A percentile compares a stretch with the other conserved stretches of the same genome.
phyloP scores from a whole-genome alignment of 2,113 vertebrate species.

The Leucopsar rothschildi region DNA sequence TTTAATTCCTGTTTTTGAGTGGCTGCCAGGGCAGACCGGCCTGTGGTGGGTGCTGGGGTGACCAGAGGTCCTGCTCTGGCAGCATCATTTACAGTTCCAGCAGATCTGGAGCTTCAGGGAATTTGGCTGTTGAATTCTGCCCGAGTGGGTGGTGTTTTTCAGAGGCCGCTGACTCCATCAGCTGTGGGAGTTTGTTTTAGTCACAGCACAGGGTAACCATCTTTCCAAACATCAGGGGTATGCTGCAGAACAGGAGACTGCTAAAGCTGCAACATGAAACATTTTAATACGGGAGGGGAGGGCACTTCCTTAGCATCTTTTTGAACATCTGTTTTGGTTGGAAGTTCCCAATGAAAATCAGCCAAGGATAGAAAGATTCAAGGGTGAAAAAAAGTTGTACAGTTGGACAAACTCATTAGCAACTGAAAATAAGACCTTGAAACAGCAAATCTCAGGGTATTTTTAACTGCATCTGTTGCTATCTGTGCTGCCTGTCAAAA shows the following conservation, averaged over 20 bases:
- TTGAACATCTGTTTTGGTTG: neutral
- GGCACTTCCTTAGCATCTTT: neutral
- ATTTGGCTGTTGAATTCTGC: neutral
- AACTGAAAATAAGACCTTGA: neutral
- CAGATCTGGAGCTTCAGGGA: neutral
- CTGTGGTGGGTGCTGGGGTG: neutral
- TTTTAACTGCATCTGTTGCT: neutral
- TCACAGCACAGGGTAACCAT: neutral
- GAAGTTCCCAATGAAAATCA: neutral
- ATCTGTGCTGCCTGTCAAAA: neutral
- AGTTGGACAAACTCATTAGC: neutral
- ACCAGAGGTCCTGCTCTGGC: neutral
- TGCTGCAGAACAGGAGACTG: neutral
- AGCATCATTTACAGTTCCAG: rapidly evolving
- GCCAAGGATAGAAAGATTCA: neutral
- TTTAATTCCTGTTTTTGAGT: neutral
- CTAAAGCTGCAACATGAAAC: neutral
- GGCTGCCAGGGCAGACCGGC: too few species aligned
- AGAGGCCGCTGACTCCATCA: neutral
- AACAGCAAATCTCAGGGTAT: neutral
- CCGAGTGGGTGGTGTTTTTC: neutral
- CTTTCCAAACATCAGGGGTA: neutral
- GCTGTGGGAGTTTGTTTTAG: neutral
- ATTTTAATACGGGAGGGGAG: neutral
- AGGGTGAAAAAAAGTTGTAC: neutral